These are phyloP conservation scores for Conistra vaccinii DNA, from an alignment of 2,888 invertebrate genomes.

Conservation along the genomic window DNA sequence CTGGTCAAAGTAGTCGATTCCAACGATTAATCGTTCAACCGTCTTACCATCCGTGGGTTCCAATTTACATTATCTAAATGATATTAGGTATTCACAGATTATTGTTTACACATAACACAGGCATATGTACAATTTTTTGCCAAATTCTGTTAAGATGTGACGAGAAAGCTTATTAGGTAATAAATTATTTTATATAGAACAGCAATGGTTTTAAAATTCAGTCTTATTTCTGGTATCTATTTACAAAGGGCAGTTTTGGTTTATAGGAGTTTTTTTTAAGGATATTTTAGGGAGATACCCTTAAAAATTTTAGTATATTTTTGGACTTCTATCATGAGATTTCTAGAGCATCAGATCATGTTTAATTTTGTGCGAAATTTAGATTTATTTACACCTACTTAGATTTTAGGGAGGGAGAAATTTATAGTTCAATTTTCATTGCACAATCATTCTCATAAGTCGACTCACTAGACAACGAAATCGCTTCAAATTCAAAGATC, in stretches of 20 bases:
- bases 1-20: conserved; percentile 1
- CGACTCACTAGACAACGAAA: neutral
- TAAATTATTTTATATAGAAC: conserved; percentile 13
- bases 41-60: conserved; percentile 39
- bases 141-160: conserved; percentile 55
- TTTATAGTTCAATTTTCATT: neutral
- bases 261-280: conserved; percentile 8
- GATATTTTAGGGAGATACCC: conserved; percentile 2
- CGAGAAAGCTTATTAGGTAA: conserved; percentile 46
- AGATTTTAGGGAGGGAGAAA: neutral
- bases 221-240: conserved; percentile 54
- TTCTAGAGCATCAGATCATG: conserved; percentile 45
- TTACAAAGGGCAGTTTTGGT: conserved; percentile 53
- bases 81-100: conserved; percentile 76
- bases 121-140: conserved; percentile 60
- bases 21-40: conserved; percentile 14
- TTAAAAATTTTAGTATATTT: neutral
- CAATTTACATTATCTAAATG: conserved; percentile 65
- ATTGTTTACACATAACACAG: conserved; percentile 59
- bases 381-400: conserved; percentile 28
- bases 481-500: conserved; percentile 10
- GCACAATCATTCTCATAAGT: neutral
- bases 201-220: conserved; percentile 49
- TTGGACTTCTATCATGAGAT: conserved; percentile 27
- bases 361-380: conserved; percentile 52